Percentiles rank a stretch among this genome's conserved stretches.
phyloP scores from a whole-genome alignment of 2,113 vertebrate species.

The Pelecanus crispus region DNA sequence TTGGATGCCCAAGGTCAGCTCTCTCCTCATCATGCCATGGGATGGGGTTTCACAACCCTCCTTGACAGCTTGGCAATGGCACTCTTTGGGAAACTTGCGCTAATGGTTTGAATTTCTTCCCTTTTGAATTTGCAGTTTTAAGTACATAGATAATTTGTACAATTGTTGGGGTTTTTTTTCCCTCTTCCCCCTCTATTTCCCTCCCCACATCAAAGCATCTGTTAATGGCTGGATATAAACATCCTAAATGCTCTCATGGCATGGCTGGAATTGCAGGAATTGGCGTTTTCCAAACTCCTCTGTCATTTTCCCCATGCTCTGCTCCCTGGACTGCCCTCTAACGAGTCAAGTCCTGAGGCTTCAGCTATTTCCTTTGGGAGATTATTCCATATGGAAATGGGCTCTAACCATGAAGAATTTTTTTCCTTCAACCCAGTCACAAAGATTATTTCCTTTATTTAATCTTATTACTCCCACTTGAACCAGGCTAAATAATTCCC shows the following conservation, averaged over 20 bases:
- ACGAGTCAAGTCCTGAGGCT: neutral
- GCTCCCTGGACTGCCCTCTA: neutral
- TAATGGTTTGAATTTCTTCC: neutral
- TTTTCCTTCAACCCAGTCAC: neutral
- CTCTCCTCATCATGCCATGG: neutral
- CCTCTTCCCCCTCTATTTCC: neutral
- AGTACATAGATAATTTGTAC: neutral
- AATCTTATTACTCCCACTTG: slow-evolving; percentile 7
- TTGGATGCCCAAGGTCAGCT: neutral
- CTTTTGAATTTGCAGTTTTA: neutral
- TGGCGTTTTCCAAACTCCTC: neutral
- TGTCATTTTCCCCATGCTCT: neutral
- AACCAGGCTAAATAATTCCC: slow-evolving; percentile 17
- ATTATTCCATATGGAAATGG: neutral
- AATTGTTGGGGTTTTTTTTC: neutral
- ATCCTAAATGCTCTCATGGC: neutral
- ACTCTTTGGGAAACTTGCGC: neutral
- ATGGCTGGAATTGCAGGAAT: neutral
- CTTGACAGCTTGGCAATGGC: neutral
- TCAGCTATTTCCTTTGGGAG: neutral
- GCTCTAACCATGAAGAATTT: neutral
- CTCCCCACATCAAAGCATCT: neutral
- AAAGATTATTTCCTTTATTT: neutral
- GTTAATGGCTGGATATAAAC: neutral
- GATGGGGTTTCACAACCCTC: neutral